Base-by-base conservation (phyloP, 2,888 invertebrate genomes). In the Sinhomidia bicolor region DNA sequence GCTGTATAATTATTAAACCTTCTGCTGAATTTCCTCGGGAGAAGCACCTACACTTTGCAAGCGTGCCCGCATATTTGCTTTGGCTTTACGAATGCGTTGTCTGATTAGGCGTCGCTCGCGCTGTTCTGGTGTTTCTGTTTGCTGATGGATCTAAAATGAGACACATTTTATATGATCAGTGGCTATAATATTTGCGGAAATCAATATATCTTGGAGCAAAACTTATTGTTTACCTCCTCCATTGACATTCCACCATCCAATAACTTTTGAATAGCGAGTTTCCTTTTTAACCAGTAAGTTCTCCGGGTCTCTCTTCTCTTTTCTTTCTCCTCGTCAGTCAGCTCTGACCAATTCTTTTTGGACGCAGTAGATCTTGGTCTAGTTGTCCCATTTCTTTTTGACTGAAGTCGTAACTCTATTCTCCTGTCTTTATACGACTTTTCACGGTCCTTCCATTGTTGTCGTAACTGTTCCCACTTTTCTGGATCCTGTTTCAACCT, bases 231-330 rank as follows among this genome's bases (percentile, higher is more conserved):
- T 68, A 74, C 47, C 74, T 88, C 57, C 2, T 88, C 88, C 84
- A 88, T 79, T 20, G 71, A 51, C 71, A 88, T 54, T 17, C 88
- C 88, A 41, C 54, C 32, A 1, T 84, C 79, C 26, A 88, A 32
- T 47, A 88, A 10, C 0, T 84, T 60, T 60, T 88, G 88, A 14
- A 84, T 84, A 1, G 32, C 26, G 9, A 84, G 9, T 36, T 74
- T 78, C 17, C 26, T 79, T 26, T 57, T 60, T 14, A 88, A 1
- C 14, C 26, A 65, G 2, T 10, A 12, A n/a, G 12, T 36, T 20
- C 29, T 44, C 12, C 68, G 12, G 3, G 10, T 9, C 54, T 83
- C 23, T 44, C 51, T 78, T 4, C 0, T 47, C 14, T 17, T 26
- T 1, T 44, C 47, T 9, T 0, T 26, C 5, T 7, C 14, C 17